phyloP scores from a whole-genome alignment of 2,888 invertebrate species.

The Liopterus haemorrhoidalis region DNA sequence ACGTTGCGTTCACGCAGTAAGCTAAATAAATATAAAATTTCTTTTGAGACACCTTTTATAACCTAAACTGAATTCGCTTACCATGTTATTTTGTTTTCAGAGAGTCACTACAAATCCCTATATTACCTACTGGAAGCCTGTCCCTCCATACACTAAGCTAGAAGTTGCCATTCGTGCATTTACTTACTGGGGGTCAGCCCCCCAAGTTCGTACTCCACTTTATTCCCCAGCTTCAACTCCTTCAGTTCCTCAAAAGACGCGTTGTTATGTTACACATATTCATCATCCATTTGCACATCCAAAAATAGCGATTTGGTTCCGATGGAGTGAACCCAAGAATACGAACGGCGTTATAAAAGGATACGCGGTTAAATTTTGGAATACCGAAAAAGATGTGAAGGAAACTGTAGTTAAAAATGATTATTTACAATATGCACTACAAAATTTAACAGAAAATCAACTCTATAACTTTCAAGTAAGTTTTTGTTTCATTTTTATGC shows the following conservation, averaged over 20 bases:
- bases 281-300: constrained; percentile 40
- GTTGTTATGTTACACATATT: constrained; percentile 64
- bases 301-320: constrained; percentile 57
- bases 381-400: constrained; percentile 43
- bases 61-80: constrained; percentile 2
- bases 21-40: too few species aligned
- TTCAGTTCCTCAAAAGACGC: constrained; percentile 63
- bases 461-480: constrained; percentile 64
- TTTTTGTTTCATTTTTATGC: neutral
- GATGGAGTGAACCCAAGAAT: constrained; percentile 73
- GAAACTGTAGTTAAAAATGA: constrained; percentile 48
- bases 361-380: constrained; percentile 70
- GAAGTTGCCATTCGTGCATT: constrained; percentile 72
- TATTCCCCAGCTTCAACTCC: constrained; percentile 79
- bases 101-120: constrained; percentile 51
- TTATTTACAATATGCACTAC: constrained; percentile 54
- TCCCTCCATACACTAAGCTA: constrained; percentile 65
- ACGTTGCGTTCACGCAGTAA: too few species aligned
- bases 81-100: constrained; percentile 38
- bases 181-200: constrained; percentile 78
- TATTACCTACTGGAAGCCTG: constrained; percentile 49
- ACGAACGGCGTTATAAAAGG: constrained; percentile 70
- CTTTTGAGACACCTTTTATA: too few species aligned
- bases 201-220: constrained; percentile 55
- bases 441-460: constrained; percentile 53